These are phyloP conservation scores for Pollimyrus isidori DNA, from an alignment of 2,113 vertebrate species.

Conservation along the genomic window DNA sequence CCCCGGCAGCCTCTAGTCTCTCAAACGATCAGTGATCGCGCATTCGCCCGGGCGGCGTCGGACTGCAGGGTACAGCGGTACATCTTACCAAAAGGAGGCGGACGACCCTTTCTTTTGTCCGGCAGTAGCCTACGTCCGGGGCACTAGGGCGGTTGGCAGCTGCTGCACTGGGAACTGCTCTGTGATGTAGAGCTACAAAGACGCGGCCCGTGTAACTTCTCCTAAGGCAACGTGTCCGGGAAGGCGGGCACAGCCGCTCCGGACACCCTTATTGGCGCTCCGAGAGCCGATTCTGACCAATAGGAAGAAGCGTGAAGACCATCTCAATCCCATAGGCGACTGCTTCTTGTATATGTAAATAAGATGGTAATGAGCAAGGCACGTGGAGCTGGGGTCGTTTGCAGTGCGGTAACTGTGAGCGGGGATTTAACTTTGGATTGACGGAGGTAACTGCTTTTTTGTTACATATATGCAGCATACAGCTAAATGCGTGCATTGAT, in stretches of 20 bases:
- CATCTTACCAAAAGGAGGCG: constrained; percentile 53
- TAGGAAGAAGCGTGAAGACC: constrained; percentile 26
- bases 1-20: background rate
- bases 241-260: constrained; percentile 44
- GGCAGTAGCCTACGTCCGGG: constrained; percentile 44
- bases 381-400: constrained; percentile 70
- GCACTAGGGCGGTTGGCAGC: constrained; percentile 30
- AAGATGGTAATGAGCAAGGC: constrained; percentile 61
- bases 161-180: constrained; percentile 42
- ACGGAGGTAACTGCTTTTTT: constrained; percentile 42
- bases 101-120: constrained; percentile 50
- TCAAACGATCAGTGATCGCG: background rate
- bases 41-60: background rate
- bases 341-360: constrained; percentile 60
- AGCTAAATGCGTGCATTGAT: background rate
- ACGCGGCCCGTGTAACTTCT: constrained; percentile 65
- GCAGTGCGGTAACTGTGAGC: constrained; percentile 50
- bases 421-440: constrained; percentile 44
- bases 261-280: constrained; percentile 41
- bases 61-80: background rate
- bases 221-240: constrained; percentile 67
- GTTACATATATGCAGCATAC: constrained; percentile 21
- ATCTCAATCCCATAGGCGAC: constrained; percentile 51
- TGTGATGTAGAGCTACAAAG: constrained; percentile 37
- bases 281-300: constrained; percentile 38